A percentile compares a stretch with the other conserved stretches of the same genome.
Conservation (phyloP, 2,888 invertebrate genomes). For the Eledona agricola region DNA sequence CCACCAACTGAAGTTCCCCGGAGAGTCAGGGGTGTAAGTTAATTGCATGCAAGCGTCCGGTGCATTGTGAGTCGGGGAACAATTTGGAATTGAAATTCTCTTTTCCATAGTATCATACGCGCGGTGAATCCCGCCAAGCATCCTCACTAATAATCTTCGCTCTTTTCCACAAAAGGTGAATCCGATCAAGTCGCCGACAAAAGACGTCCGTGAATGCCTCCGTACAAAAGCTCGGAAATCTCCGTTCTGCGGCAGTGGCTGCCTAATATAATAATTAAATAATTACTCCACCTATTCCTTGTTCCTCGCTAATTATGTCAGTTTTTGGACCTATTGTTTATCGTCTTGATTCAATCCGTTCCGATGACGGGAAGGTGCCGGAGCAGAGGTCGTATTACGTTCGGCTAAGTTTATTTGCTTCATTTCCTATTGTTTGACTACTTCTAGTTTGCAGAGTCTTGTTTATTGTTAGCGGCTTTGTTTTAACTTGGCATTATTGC, state of each 20-base stretch:
- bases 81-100: constrained; percentile 22
- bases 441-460: constrained; percentile 44
- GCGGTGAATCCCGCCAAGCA: constrained; percentile 14
- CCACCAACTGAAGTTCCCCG: constrained; percentile 12
- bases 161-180: constrained; percentile 30
- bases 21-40: constrained; percentile 27
- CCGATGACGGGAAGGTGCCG: constrained; percentile 24
- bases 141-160: constrained; percentile 17
- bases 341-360: constrained; percentile 37
- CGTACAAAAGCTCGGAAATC: constrained; percentile 30
- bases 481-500: constrained; percentile 30
- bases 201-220: constrained; percentile 22
- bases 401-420: constrained; percentile 42
- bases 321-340: constrained; percentile 49
- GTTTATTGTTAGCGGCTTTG: constrained; percentile 42
- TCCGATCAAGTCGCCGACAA: constrained; percentile 28
- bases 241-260: constrained; percentile 20
- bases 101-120: constrained; percentile 9
- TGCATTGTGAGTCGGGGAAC: constrained; percentile 24
- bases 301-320: constrained; percentile 46
- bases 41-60: constrained; percentile 35
- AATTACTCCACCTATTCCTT: constrained; percentile 61
- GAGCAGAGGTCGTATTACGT: constrained; percentile 35
- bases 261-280: constrained; percentile 56
- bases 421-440: constrained; percentile 47